Conservation (phyloP, 2,113 vertebrate species). For the Carassius carassius region DNA sequence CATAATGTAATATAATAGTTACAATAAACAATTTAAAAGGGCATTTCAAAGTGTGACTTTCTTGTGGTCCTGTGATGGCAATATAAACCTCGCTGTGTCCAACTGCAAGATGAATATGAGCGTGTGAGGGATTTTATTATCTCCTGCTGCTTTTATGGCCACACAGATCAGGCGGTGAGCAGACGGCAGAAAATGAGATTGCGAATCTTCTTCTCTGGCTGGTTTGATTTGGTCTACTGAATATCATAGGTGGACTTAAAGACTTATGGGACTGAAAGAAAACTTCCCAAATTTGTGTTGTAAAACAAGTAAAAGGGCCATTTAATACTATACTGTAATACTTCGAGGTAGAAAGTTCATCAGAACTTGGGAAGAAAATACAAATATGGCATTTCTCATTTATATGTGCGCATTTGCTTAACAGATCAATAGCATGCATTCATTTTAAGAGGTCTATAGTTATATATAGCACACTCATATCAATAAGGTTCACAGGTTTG, state of each 20-base stretch:
- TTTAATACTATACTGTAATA: too few species aligned
- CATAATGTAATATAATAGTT: too few species aligned
- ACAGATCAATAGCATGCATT: too few species aligned
- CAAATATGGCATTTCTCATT: not conserved
- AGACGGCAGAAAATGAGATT: slow-evolving; percentile 16
- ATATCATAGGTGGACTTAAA: not conserved
- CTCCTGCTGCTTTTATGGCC: slow-evolving; percentile 13
- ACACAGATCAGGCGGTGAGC: slow-evolving; percentile 17
- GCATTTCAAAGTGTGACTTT: not conserved
- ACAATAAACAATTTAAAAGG: not conserved
- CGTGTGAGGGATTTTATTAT: not conserved
- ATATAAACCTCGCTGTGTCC: not conserved
- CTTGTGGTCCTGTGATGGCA: not conserved
- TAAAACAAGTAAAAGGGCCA: not conserved
- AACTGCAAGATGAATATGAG: not conserved
- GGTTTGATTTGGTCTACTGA: slow-evolving; percentile 14
- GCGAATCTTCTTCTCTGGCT: not conserved
- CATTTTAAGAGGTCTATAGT: too few species aligned
- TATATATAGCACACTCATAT: too few species aligned
- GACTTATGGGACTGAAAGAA: slow-evolving; percentile 5
- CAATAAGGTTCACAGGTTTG: too few species aligned
- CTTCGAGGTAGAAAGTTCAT: too few species aligned
- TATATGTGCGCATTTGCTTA: not conserved
- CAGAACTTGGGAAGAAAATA: not conserved
- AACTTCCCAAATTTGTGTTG: not conserved